These are phyloP conservation scores for Anabas testudineus DNA, from an alignment of 2,797 vertebrate genomes.

Conservation along the genomic window DNA sequence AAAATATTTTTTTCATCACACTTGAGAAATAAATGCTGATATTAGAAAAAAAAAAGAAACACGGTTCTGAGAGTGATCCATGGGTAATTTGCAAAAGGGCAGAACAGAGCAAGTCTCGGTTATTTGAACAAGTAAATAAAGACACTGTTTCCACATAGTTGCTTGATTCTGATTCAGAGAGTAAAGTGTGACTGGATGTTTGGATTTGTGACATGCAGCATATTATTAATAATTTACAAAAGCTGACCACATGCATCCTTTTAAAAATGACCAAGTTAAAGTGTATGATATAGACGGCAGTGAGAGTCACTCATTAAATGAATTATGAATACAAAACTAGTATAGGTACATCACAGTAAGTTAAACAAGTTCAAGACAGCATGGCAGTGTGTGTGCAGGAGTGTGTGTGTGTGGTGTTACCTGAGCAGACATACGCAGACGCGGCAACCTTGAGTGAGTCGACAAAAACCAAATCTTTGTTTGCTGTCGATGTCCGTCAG, in stretches of 20 bases:
- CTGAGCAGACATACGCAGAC: slow-evolving; percentile 96
- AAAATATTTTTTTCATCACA: slow-evolving; percentile 44
- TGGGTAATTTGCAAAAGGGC: slow-evolving; percentile 35
- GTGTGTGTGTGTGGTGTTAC: slow-evolving; percentile 76
- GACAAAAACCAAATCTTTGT: slow-evolving; percentile 97
- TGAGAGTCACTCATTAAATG: slow-evolving; percentile 1
- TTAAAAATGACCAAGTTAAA: not conserved
- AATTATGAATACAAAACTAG: slow-evolving; percentile 1
- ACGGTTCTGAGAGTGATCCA: slow-evolving; percentile 30
- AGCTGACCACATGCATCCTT: not conserved
- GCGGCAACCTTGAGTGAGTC: slow-evolving; percentile 92
- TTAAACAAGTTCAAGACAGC: not conserved
- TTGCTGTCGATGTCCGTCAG: slow-evolving; percentile 97
- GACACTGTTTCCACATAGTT: slow-evolving; percentile 19
- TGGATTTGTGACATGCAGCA: slow-evolving; percentile 9
- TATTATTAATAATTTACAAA: slow-evolving; percentile 13
- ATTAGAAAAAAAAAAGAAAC: slow-evolving; percentile 12
- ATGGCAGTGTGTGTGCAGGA: slow-evolving; percentile 4
- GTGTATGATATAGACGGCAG: slow-evolving; percentile 4
- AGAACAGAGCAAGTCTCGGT: slow-evolving; percentile 11
- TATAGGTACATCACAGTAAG: not conserved
- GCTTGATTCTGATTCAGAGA: slow-evolving; percentile 29
- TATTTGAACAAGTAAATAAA: slow-evolving; percentile 47
- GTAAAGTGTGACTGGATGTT: slow-evolving; percentile 24
- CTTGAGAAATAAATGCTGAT: slow-evolving; percentile 48